A percentile compares a stretch with the other conserved stretches of the same genome.
Conservation (phyloP, 2,888 invertebrate species). For the Megastigmus dorsalis region DNA sequence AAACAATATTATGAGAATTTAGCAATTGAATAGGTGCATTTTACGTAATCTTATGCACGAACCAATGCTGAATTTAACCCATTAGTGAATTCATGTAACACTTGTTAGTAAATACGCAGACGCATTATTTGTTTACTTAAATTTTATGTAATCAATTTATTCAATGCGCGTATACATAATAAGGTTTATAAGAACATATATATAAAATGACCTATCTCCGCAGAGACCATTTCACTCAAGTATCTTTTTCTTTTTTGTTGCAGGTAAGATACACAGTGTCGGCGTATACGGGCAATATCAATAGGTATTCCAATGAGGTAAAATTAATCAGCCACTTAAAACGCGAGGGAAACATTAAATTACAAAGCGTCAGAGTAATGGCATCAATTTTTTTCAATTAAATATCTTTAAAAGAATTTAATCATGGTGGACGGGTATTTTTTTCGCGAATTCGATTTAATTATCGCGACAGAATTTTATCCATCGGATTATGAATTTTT, state of each 20-base stretch:
- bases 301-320: constrained; percentile 16
- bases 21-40: too few species aligned
- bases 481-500: constrained; percentile 36
- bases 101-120: not conserved
- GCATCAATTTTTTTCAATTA: not conserved
- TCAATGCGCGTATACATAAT: not conserved
- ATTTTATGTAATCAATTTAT: not conserved
- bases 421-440: not conserved
- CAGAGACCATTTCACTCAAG: not conserved
- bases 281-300: not conserved
- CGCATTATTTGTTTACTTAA: too few species aligned
- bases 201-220: not conserved
- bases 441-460: constrained; percentile 23
- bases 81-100: not conserved
- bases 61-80: not conserved
- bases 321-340: not conserved
- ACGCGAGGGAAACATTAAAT: constrained; percentile 4
- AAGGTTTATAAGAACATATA: too few species aligned
- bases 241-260: constrained; percentile 28
- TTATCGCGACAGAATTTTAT: constrained; percentile 13
- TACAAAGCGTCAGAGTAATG: not conserved
- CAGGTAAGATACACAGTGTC: constrained; percentile 28
- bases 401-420: not conserved
- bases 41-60: not conserved
- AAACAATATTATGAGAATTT: too few species aligned